Evolutionary conservation across 35 echinoderm and acorn worm species (phyloP).

Genomic region (Apostichopus parvimensis): DNA sequence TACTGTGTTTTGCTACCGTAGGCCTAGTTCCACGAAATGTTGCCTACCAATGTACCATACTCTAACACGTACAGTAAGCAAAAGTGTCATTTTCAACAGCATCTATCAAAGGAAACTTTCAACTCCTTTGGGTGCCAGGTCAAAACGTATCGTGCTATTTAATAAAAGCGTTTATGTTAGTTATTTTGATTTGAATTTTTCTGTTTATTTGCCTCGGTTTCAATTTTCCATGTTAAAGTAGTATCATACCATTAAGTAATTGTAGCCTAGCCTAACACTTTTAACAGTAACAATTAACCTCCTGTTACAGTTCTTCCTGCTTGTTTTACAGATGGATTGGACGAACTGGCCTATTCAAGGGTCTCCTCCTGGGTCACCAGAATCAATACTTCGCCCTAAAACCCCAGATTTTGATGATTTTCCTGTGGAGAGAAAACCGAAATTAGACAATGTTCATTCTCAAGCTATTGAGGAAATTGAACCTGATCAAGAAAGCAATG

Average conservation of each 20-base stretch:
- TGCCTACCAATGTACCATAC: too few relatives aligned
- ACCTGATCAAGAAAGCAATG: constrained; percentile 9
- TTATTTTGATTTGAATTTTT: neutral
- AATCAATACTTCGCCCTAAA: constrained; percentile 26
- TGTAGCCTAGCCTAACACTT: too few relatives aligned
- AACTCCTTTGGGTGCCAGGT: too few relatives aligned
- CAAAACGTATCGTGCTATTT: too few relatives aligned
- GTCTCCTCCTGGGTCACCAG: constrained; percentile 43
- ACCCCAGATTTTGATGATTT: constrained; percentile 47
- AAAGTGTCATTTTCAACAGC: too few relatives aligned
- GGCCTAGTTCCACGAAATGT: too few relatives aligned
- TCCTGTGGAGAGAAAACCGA: neutral
- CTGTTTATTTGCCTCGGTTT: neutral
- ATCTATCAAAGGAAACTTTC: too few relatives aligned
- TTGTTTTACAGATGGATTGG: constrained; percentile 29
- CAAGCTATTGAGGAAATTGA: neutral
- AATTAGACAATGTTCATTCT: neutral
- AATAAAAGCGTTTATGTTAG: too few relatives aligned
- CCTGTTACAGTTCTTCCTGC: neutral
- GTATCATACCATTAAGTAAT: too few relatives aligned
- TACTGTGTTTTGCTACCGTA: too few relatives aligned
- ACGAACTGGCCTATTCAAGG: neutral
- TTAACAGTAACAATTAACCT: neutral
- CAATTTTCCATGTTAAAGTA: too few relatives aligned
- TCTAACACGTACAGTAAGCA: too few relatives aligned